phyloP scores from a whole-genome alignment of 2,113 vertebrate species.

The Haemorhous mexicanus region DNA sequence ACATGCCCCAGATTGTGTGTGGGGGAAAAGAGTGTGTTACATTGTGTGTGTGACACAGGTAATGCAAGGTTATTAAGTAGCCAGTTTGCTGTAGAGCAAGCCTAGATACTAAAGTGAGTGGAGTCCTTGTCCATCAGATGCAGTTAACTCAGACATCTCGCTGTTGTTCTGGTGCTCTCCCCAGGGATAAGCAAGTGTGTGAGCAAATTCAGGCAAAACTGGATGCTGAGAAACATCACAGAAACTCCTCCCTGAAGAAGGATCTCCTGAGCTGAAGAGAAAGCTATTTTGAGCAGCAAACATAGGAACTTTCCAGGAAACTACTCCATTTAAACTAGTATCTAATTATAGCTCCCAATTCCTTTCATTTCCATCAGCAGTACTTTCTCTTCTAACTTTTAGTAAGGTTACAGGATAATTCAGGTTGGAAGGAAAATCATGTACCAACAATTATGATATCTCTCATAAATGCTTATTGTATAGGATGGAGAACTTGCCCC shows the following conservation, averaged over 20 bases:
- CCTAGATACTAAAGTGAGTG: not conserved
- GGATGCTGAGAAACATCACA: not conserved
- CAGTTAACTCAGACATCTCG: not conserved
- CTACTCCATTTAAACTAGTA: not conserved
- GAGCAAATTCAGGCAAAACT: not conserved
- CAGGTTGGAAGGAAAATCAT: not conserved
- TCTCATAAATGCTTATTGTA: not conserved
- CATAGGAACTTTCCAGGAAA: not conserved
- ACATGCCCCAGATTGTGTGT: not conserved
- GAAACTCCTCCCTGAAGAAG: not conserved
- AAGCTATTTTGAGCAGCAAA: conserved; percentile 14
- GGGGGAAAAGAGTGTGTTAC: not conserved
- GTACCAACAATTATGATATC: not conserved
- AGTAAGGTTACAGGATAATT: not conserved
- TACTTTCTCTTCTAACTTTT: not conserved
- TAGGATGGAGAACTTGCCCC: not conserved
- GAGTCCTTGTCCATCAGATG: not conserved
- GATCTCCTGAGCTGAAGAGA: not conserved
- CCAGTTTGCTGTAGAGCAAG: not conserved
- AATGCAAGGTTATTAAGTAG: not conserved
- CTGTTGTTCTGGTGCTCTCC: not conserved
- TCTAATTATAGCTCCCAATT: not conserved
- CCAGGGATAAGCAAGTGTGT: not conserved
- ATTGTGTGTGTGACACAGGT: not conserved
- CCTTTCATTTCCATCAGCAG: not conserved